Conservation (phyloP, 2,888 invertebrate genomes). For the Kuschelorhynchus macadamiae region DNA sequence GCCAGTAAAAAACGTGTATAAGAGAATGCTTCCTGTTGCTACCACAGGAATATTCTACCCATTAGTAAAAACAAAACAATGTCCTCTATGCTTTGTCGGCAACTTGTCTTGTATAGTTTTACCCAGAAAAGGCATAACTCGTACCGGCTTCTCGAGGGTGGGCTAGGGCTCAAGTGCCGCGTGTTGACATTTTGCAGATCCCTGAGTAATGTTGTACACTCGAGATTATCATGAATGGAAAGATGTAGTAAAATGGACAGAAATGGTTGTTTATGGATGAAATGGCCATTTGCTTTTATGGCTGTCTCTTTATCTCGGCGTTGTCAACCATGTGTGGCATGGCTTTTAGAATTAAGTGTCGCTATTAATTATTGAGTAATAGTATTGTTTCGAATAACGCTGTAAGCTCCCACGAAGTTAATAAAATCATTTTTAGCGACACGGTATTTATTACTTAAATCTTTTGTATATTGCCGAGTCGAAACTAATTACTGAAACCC, state of each 20-base stretch:
- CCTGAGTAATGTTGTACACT: conserved; percentile 3
- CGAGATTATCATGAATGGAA: conserved; percentile 7
- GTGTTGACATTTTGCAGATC: conserved; percentile 26
- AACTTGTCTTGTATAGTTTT: conserved; percentile 13
- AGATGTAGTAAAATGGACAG: conserved; percentile 12
- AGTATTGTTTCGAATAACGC: too few relatives aligned
- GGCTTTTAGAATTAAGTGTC: too few relatives aligned
- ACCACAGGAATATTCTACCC: background rate
- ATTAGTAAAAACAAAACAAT: background rate
- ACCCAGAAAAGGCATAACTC: conserved; percentile 14
- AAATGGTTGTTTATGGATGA: conserved; percentile 1
- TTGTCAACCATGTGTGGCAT: background rate
- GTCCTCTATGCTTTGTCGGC: background rate
- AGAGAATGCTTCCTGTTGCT: too few relatives aligned
- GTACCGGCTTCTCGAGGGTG: conserved; percentile 18
- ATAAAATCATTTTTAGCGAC: too few relatives aligned
- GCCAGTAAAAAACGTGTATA: too few relatives aligned
- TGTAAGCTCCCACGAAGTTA: too few relatives aligned
- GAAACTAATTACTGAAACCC: too few relatives aligned
- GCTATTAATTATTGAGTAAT: too few relatives aligned
- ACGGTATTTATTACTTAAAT: too few relatives aligned
- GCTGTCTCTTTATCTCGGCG: conserved; percentile 5
- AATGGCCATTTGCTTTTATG: conserved; percentile 10
- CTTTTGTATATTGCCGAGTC: too few relatives aligned
- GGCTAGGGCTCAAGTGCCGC: conserved; percentile 16